Conservation (phyloP, 1,140 invertebrate species). For the Nomia melanderi region DNA sequence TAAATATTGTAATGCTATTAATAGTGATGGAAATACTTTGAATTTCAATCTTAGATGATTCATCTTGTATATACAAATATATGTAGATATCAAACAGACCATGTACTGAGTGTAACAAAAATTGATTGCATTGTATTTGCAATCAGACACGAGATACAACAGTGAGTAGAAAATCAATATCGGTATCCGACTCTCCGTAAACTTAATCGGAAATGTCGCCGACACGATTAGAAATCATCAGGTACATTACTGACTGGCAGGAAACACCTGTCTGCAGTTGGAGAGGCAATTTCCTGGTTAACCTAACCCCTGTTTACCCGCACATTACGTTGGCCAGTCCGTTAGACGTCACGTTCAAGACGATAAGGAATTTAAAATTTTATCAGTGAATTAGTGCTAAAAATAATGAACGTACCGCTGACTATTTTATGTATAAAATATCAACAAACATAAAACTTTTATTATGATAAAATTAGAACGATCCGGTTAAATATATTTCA, state of each 20-base stretch:
- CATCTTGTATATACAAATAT: no score
- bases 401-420: background rate
- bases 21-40: no score
- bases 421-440: no score
- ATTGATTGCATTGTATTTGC: background rate
- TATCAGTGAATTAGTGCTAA: background rate
- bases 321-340: slow-evolving; percentile 28
- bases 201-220: slow-evolving; percentile 65
- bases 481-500: no score
- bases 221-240: slow-evolving; percentile 63
- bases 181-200: slow-evolving; percentile 37
- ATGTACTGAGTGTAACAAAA: background rate
- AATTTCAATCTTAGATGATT: no score
- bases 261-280: slow-evolving; percentile 64
- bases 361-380: slow-evolving; percentile 34
- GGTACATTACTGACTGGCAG: slow-evolving; percentile 51
- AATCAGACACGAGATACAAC: background rate
- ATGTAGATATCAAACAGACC: no score
- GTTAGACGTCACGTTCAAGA: slow-evolving; percentile 14
- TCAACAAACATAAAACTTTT: no score
- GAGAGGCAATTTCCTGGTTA: slow-evolving; percentile 69
- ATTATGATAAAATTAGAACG: no score
- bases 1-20: no score
- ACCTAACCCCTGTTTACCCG: slow-evolving; percentile 49
- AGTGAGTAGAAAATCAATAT: slow-evolving; percentile 46